These are phyloP conservation scores for Coreius guichenoti DNA, from an alignment of 2,797 vertebrate species.

Conservation along the genomic window DNA sequence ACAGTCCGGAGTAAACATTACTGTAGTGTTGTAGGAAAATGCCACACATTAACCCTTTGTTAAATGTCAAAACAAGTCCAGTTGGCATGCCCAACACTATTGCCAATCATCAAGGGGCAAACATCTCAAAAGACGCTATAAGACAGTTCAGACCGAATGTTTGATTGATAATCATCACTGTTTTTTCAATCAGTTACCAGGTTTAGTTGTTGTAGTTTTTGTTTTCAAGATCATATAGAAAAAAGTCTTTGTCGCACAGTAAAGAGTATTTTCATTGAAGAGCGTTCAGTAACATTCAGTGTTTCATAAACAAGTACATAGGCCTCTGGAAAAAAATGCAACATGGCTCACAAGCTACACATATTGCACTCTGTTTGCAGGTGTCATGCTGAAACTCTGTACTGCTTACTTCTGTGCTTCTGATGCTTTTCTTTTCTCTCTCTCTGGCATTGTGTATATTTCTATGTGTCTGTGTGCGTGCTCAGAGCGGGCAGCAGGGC, in stretches of 20 bases:
- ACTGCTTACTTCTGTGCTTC: slow-evolving; percentile 20
- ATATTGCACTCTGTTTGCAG: not conserved
- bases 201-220: not conserved
- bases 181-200: not conserved
- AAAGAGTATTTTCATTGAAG: not conserved
- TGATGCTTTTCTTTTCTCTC: slow-evolving; percentile 28
- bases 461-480: slow-evolving; percentile 60
- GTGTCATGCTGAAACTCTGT: not conserved
- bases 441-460: slow-evolving; percentile 14
- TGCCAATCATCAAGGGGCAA: not conserved
- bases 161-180: not conserved
- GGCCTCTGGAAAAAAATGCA: not conserved
- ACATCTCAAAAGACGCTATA: not conserved
- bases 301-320: not conserved
- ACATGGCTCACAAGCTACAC: not conserved
- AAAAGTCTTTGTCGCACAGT: not conserved
- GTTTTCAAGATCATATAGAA: not conserved
- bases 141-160: not conserved
- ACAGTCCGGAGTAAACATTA: not conserved
- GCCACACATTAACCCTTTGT: not conserved
- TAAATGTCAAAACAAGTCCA: slow-evolving; percentile 19
- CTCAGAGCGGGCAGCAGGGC: slow-evolving; percentile 94
- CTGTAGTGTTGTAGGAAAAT: slow-evolving; percentile 10
- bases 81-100: not conserved
- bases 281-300: not conserved